Conservation (phyloP, 1,140 invertebrate genomes). For the Aphelinus atriplicis region DNA sequence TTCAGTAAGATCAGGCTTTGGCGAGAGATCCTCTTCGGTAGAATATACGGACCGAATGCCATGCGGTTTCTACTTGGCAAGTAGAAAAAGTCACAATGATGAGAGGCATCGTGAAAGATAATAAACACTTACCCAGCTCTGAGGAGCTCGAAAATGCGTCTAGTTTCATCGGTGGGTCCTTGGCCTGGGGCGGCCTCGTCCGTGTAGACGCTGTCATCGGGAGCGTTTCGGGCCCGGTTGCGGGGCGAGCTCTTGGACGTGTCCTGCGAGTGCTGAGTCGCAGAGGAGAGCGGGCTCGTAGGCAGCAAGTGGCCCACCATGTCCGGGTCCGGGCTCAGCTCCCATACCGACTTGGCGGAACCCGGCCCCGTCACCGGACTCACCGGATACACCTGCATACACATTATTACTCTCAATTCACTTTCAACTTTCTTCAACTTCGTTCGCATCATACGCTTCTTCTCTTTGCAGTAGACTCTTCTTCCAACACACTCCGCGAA, state of each 20-base stretch:
- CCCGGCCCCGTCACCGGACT: slow-evolving; percentile 76
- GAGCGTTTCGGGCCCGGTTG: slow-evolving; percentile 49
- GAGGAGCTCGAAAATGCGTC: slow-evolving; percentile 60
- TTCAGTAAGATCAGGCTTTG: too few relatives aligned
- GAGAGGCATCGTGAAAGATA: too few relatives aligned
- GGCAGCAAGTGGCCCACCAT: slow-evolving; percentile 66
- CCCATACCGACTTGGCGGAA: slow-evolving; percentile 86
- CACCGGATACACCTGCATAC: slow-evolving; percentile 61
- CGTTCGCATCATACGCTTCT: too few relatives aligned
- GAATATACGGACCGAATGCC: too few relatives aligned
- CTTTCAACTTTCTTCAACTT: background rate
- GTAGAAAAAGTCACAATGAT: too few relatives aligned
- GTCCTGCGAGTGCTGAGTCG: slow-evolving; percentile 64
- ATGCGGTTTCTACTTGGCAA: too few relatives aligned
- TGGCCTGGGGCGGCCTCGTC: slow-evolving; percentile 58
- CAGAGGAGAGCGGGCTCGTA: slow-evolving; percentile 74
- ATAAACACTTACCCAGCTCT: slow-evolving; percentile 54
- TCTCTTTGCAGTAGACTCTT: too few relatives aligned
- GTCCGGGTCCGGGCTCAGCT: slow-evolving; percentile 70
- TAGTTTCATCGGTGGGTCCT: slow-evolving; percentile 57
- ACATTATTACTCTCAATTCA: background rate
- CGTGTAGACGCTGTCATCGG: slow-evolving; percentile 59
- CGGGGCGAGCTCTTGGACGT: slow-evolving; percentile 45
- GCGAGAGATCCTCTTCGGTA: too few relatives aligned
- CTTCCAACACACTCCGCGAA: too few relatives aligned